These are phyloP conservation scores for Lithophane leautieri DNA, from an alignment of 2,888 invertebrate genomes.

Conservation along the genomic window DNA sequence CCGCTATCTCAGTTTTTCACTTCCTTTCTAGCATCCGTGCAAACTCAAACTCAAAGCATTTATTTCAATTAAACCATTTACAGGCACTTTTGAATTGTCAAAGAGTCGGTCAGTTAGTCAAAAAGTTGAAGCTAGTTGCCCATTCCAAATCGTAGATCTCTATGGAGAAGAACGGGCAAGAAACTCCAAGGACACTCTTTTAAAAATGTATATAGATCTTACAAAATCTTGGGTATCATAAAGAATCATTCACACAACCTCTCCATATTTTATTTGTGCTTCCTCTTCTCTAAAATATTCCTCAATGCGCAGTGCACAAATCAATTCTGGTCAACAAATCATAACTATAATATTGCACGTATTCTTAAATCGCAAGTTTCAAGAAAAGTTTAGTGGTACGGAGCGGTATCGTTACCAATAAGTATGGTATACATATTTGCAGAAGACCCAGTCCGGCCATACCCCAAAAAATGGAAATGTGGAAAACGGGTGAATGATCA, in stretches of 20 bases:
- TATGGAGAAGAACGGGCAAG: too few relatives aligned
- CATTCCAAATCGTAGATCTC: too few relatives aligned
- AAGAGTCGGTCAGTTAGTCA: too few relatives aligned
- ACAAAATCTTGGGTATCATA: too few relatives aligned
- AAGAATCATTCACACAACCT: not conserved
- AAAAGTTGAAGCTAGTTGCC: too few relatives aligned
- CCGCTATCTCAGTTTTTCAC: not conserved
- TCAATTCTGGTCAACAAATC: conserved; percentile 14
- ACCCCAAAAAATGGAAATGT: not conserved
- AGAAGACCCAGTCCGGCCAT: conserved; percentile 15
- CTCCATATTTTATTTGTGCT: not conserved
- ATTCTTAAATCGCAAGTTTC: conserved; percentile 30
- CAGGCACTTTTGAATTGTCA: too few relatives aligned
- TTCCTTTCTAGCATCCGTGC: not conserved
- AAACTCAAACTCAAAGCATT: too few relatives aligned
- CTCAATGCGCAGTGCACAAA: not conserved
- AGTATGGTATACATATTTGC: not conserved
- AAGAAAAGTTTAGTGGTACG: conserved; percentile 27
- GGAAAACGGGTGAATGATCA: not conserved
- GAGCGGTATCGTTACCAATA: not conserved
- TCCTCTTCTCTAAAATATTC: not conserved
- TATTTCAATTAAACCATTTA: too few relatives aligned
- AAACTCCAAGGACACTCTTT: too few relatives aligned
- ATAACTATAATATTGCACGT: conserved; percentile 18
- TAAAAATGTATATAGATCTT: too few relatives aligned